Conservation (phyloP, 1,140 invertebrate genomes). For the Drosophila willistoni region DNA sequence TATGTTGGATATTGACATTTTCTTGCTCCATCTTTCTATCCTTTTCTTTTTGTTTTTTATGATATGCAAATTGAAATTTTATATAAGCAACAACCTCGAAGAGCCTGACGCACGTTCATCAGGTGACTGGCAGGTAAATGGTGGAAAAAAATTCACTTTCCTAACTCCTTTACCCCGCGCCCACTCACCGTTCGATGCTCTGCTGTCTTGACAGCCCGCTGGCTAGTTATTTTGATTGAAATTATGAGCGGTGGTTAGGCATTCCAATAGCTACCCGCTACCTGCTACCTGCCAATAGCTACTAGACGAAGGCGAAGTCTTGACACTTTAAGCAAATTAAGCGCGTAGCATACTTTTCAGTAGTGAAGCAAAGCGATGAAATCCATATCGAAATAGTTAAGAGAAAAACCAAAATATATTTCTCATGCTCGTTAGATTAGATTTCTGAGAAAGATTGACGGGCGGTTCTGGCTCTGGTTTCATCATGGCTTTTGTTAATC, state of each 20-base stretch:
- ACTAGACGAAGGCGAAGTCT: neutral
- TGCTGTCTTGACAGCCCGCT: constrained; percentile 23
- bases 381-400: neutral
- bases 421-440: too few relatives aligned
- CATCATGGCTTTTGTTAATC: neutral
- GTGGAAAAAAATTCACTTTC: constrained; percentile 34
- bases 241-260: constrained; percentile 56
- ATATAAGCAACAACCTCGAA: constrained; percentile 58
- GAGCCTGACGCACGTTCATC: constrained; percentile 22
- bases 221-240: constrained; percentile 75
- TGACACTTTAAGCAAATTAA: constrained; percentile 39
- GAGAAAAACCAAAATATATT: neutral
- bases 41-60: constrained; percentile 45
- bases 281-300: neutral
- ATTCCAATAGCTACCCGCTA: constrained; percentile 4
- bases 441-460: too few relatives aligned
- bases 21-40: constrained; percentile 23
- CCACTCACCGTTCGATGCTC: neutral
- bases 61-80: constrained; percentile 81
- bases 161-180: neutral
- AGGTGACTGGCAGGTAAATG: constrained; percentile 33
- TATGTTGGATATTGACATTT: constrained; percentile 76
- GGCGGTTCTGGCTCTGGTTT: neutral
- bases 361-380: neutral
- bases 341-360: constrained; percentile 23